phyloP scores from a whole-genome alignment of 2,113 vertebrate species.

The Megaceryle maxima region DNA sequence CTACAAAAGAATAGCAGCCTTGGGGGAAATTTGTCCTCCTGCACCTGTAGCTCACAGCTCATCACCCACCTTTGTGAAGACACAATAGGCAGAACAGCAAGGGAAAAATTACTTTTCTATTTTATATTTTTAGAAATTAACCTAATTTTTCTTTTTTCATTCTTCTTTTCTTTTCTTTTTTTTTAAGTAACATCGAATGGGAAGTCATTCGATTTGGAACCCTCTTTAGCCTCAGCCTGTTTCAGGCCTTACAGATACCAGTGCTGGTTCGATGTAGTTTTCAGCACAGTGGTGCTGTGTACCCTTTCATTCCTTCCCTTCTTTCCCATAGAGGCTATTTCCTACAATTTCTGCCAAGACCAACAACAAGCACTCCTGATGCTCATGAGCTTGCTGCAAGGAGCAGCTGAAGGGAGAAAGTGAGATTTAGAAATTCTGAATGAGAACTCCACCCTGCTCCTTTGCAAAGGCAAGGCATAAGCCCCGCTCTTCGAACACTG shows the following conservation, averaged over 20 bases:
- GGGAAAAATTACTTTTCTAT: background rate
- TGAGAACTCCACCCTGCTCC: background rate
- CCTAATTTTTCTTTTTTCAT: background rate
- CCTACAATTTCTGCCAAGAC: background rate
- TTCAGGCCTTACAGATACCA: background rate
- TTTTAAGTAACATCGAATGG: background rate
- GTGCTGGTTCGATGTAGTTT: background rate
- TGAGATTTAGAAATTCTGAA: background rate
- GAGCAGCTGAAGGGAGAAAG: background rate
- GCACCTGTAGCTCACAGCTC: conserved; percentile 2
- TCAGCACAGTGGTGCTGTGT: background rate
- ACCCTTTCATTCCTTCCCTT: background rate
- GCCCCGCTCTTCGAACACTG: background rate
- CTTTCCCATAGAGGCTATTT: background rate
- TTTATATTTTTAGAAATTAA: background rate
- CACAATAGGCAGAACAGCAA: conserved; percentile 7
- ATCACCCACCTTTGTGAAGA: conserved; percentile 33
- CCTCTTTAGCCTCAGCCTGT: background rate
- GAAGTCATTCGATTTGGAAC: background rate
- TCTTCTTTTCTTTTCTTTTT: background rate
- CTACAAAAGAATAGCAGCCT: background rate
- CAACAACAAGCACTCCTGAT: background rate
- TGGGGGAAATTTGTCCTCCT: background rate
- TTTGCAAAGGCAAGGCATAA: background rate
- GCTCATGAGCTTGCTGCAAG: background rate